A percentile compares a stretch with the other conserved stretches of the same genome.
Conservation (phyloP, 2,888 invertebrate species). For the Erebia ligea region DNA sequence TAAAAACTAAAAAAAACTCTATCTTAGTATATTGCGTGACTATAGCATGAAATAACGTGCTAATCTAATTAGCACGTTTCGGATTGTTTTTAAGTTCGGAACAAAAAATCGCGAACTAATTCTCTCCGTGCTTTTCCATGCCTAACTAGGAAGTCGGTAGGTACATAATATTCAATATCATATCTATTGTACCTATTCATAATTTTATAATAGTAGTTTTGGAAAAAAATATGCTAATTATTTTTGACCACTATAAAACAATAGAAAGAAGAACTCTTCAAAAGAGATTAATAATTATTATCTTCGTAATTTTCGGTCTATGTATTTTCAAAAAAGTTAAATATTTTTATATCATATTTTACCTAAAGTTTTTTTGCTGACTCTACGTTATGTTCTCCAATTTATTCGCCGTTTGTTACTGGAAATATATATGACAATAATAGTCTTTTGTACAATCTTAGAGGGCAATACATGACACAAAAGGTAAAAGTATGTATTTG, state of each 20-base stretch:
- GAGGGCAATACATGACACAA: slow-evolving; percentile 25
- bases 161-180: too few relatives aligned
- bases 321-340: neutral
- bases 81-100: neutral
- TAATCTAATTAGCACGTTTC: neutral
- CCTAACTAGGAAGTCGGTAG: too few relatives aligned
- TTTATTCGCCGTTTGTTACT: slow-evolving; percentile 30
- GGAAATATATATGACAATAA: slow-evolving; percentile 26
- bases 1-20: neutral
- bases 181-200: too few relatives aligned
- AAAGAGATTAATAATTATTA: neutral
- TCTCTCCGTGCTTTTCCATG: too few relatives aligned
- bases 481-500: slow-evolving; percentile 25
- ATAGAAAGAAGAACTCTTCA: too few relatives aligned
- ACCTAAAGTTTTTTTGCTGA: slow-evolving; percentile 17
- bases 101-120: too few relatives aligned
- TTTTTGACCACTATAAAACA: too few relatives aligned
- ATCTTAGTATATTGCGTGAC: neutral
- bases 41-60: neutral
- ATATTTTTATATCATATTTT: too few relatives aligned
- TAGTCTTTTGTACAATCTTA: slow-evolving; percentile 24
- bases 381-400: slow-evolving; percentile 20
- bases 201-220: too few relatives aligned
- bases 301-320: neutral
- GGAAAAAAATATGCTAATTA: too few relatives aligned